Percentiles rank a stretch among this genome's conserved stretches.
phyloP scores from a whole-genome alignment of 2,113 vertebrate genomes.

The Hippocampus abdominalis region DNA sequence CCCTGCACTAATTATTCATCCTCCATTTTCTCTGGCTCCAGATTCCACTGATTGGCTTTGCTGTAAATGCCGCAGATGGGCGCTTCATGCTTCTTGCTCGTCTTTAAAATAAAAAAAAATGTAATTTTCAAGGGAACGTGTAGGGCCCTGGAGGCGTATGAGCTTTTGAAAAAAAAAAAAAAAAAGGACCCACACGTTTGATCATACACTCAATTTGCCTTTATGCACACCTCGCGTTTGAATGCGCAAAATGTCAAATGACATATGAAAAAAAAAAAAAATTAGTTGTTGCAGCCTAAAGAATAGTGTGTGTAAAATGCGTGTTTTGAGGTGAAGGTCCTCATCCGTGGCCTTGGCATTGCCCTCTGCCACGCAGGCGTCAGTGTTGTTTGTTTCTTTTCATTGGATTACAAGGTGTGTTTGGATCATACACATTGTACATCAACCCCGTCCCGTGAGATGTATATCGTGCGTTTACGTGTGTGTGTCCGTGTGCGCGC shows the following conservation, averaged over 20 bases:
- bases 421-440: conserved; percentile 64
- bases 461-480: conserved; percentile 15
- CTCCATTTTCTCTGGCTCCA: conserved; percentile 79
- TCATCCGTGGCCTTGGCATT: conserved; percentile 58
- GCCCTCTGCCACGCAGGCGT: conserved; percentile 56
- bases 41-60: conserved; percentile 72
- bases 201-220: not conserved
- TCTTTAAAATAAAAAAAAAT: not conserved
- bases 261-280: too few species aligned
- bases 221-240: not conserved
- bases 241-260: not conserved
- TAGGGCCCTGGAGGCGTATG: not conserved
- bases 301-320: not conserved
- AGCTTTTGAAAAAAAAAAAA: not conserved
- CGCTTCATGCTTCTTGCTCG: conserved; percentile 7
- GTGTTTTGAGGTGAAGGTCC: conserved; percentile 27
- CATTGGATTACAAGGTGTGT: conserved; percentile 68
- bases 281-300: not conserved
- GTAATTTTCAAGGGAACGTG: too few species aligned
- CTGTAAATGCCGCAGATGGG: conserved; percentile 54
- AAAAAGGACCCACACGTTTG: not conserved
- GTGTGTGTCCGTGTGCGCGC: conserved; percentile 8
- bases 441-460: conserved; percentile 61
- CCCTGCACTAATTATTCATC: conserved; percentile 76
- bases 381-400: conserved; percentile 56